Conservation (phyloP, 2,113 vertebrate genomes). For the Abramis brama region DNA sequence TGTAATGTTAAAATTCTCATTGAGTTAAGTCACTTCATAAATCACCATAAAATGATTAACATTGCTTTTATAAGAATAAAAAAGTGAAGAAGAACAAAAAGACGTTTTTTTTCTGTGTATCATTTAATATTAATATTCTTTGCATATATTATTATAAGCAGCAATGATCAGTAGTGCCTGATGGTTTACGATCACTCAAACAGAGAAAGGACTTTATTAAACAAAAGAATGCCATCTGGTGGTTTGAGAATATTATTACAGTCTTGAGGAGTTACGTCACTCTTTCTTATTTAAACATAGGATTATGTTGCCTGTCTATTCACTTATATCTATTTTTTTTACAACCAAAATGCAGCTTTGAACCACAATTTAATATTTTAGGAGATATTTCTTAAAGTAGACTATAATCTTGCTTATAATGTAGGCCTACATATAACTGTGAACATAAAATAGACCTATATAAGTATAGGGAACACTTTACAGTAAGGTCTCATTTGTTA, state of each 20-base stretch:
- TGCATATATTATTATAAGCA: not conserved
- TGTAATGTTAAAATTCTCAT: not conserved
- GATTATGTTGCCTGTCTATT: not conserved
- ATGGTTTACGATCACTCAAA: not conserved
- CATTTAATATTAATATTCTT: not conserved
- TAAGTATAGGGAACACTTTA: too few relatives aligned
- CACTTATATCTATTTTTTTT: not conserved
- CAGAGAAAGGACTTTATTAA: not conserved
- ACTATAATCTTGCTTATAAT: not conserved
- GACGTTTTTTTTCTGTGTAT: not conserved
- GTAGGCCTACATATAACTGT: not conserved
- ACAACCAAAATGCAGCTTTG: not conserved
- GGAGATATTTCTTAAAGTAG: too few relatives aligned
- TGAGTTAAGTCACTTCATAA: not conserved
- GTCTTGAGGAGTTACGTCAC: not conserved
- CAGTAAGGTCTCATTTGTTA: too few relatives aligned
- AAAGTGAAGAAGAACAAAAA: not conserved
- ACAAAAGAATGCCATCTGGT: slow-evolving; percentile 38
- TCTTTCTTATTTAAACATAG: not conserved
- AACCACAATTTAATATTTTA: too few relatives aligned
- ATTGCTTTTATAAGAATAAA: not conserved
- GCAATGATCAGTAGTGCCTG: not conserved
- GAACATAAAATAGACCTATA: not conserved
- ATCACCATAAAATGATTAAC: not conserved
- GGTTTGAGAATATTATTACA: not conserved